Evolutionary conservation across 2,797 vertebrate genomes (phyloP).

Genomic region (Poliocrania exsul): DNA sequence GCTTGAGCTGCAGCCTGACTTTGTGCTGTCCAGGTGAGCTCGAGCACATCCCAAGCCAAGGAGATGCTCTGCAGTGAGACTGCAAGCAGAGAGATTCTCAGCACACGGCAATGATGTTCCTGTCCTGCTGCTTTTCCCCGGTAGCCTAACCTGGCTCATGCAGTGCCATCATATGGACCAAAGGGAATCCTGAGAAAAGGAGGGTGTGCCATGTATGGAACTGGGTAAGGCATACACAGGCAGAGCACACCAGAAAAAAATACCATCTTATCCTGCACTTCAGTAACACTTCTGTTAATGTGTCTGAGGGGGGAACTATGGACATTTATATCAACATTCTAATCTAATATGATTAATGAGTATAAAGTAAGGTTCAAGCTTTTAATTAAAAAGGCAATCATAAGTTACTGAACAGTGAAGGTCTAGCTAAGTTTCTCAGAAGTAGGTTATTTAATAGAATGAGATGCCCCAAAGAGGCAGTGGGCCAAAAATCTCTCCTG

Average conservation of each 20-base stretch:
- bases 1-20: too few relatives aligned
- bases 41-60: rapidly evolving
- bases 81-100: not conserved
- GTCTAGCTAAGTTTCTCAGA: constrained; percentile 26
- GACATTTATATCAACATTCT: not conserved
- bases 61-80: not conserved
- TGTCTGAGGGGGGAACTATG: not conserved
- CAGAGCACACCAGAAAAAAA: not conserved
- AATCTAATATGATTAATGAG: constrained; percentile 51
- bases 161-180: rapidly evolving
- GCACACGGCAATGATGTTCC: not conserved
- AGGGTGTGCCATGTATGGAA: rapidly evolving
- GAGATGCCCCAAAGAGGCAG: not conserved
- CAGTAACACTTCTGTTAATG: not conserved
- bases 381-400: constrained; percentile 61
- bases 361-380: constrained; percentile 18
- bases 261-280: not conserved
- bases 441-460: constrained; percentile 43
- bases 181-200: not conserved
- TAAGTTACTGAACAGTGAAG: constrained; percentile 32
- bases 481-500: not conserved
- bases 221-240: not conserved
- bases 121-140: not conserved
- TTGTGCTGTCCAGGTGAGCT: not conserved
- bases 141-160: not conserved